Base-by-base conservation (phyloP, 2,888 invertebrate genomes). In the Palloptera scutellata region DNA sequence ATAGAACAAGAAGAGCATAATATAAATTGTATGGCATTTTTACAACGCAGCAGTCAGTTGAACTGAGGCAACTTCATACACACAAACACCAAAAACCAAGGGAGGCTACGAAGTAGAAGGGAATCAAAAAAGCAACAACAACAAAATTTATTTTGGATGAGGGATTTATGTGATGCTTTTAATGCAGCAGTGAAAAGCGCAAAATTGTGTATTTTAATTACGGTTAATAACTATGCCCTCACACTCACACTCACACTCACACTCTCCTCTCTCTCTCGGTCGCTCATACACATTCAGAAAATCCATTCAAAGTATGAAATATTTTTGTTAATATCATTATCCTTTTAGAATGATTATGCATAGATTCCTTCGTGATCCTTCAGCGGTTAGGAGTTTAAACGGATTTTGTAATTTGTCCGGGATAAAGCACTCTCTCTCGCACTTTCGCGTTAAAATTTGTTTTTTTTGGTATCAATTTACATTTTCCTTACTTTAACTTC, bases 171-270 rank as follows among this genome's bases (percentile, higher is more conserved):
- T 54, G 54, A 12, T 20, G 20, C 20, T 54, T 54, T 54, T 54
- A 19, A 54, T 13, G 19, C 20, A 17, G 1, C 12, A n/a, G 20
- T 12, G 12, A 54, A 54, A 54, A 54, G 54, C 20, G 54, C 54
- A n/a, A 54, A 54, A 54, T 54, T 54, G 54, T n/a, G n/a, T 20
- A 54, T 54, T 54, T 54, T 54, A 54, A 54, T 54, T 54, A 54
- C 13, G 20, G 54, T 17, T 19, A 48, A 48, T 48, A 48, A 48
- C 48, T n/a, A n/a, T 13, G 48, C 48, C 11, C 48, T n/a, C 48
- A 48, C 30, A 4, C 30, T 30, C 3, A 4, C 6, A 4, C 6
- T 30, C 30, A 4, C 6, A 4, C 3, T 6, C 30, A 4, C 6
- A n/a, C n/a, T n/a, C n/a, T n/a, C n/a, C 30, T 30, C 3, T 30